phyloP scores from a whole-genome alignment of 2,888 invertebrate genomes.

The Andrena trimmerana region DNA sequence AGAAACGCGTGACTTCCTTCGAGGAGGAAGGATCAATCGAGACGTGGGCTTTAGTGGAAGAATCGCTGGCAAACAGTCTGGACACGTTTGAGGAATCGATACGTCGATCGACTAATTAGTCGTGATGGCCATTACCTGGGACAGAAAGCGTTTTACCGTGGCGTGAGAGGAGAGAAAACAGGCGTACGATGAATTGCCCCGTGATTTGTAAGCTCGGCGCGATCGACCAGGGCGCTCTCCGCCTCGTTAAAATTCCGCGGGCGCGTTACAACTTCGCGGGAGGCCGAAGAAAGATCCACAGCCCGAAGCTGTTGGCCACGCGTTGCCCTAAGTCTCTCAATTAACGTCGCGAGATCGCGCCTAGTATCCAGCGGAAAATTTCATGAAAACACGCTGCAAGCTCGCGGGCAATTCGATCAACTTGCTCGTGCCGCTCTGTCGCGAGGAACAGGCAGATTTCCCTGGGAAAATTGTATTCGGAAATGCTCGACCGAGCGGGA shows the following conservation, averaged over 20 bases:
- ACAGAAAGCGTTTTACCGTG: constrained; percentile 22
- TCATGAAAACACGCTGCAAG: background rate
- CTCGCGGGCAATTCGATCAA: background rate
- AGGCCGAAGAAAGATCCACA: constrained; percentile 29
- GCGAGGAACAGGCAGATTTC: background rate
- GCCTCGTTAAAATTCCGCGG: constrained; percentile 67
- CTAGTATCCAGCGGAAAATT: background rate
- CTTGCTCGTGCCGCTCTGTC: background rate
- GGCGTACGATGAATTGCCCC: constrained; percentile 58
- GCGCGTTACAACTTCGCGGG: constrained; percentile 59
- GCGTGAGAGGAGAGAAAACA: constrained; percentile 33
- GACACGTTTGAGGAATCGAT: constrained; percentile 50
- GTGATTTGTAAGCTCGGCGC: constrained; percentile 71
- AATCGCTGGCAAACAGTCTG: constrained; percentile 44
- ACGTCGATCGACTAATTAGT: constrained; percentile 68
- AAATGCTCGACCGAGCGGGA: background rate
- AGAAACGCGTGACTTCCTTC: constrained; percentile 30
- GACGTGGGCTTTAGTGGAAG: background rate
- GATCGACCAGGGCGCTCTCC: constrained; percentile 45
- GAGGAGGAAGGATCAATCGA: constrained; percentile 32
- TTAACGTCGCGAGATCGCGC: constrained; percentile 32
- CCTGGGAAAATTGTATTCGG: background rate
- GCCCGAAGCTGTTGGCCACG: constrained; percentile 17
- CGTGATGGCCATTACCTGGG: constrained; percentile 43
- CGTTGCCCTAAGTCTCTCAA: constrained; percentile 46